Conservation (phyloP, 2,797 vertebrate species). For the Falco rusticolus region DNA sequence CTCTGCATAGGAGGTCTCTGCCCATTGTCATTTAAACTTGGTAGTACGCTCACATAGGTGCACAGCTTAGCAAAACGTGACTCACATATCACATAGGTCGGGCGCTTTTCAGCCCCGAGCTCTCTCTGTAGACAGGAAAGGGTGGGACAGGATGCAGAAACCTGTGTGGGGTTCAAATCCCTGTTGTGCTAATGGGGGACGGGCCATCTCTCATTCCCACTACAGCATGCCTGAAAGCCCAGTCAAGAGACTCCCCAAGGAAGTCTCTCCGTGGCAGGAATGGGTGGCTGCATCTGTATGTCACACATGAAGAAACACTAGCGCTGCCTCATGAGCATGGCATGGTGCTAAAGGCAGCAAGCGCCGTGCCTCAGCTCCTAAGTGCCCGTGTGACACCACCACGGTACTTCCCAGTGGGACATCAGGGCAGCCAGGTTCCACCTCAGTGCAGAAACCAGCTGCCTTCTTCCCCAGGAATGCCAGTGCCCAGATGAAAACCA, state of each 20-base stretch:
- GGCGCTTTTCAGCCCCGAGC: background rate
- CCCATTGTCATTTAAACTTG: slow-evolving; percentile 14
- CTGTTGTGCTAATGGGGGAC: background rate
- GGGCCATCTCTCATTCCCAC: accelerated
- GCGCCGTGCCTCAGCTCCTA: background rate
- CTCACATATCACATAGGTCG: background rate
- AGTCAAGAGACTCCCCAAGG: background rate
- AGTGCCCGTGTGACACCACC: background rate
- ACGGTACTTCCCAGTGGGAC: background rate
- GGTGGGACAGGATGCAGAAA: background rate
- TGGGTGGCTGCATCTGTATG: accelerated
- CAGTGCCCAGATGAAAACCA: background rate
- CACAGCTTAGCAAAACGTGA: slow-evolving; percentile 46
- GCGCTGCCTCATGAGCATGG: accelerated
- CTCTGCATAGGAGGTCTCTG: slow-evolving; percentile 29
- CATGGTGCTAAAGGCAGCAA: background rate
- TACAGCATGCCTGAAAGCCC: background rate
- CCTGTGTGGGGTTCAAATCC: background rate
- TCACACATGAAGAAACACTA: background rate
- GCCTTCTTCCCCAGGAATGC: background rate
- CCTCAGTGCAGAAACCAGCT: background rate
- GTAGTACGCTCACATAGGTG: slow-evolving; percentile 29
- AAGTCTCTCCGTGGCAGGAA: background rate
- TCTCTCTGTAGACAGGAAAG: background rate
- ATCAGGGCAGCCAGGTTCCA: background rate